Base-by-base conservation (phyloP, 1,140 invertebrate genomes). In the Augochlora pura region DNA sequence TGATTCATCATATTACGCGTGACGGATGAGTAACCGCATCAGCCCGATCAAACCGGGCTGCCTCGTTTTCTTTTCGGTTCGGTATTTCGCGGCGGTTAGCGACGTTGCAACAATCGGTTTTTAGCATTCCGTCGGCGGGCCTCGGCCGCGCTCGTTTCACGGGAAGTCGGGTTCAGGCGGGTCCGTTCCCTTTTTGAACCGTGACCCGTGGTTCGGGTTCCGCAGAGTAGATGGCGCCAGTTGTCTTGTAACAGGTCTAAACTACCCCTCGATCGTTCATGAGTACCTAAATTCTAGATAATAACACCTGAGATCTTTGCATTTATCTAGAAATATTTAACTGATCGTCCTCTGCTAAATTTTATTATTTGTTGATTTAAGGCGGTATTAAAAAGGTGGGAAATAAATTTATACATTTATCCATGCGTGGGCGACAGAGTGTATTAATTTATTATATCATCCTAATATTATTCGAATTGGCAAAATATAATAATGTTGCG, bases 1-100 rank as follows among this genome's bases (percentile, higher is more conserved):
- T 86, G 84, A 86, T 85, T 86, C 84, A 86, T 86, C 83, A 77
- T 66, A 79, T 85, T 68, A 81, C 60, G 69, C 52, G 27, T 52
- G 77, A 84, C 83, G 57, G 77, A 80, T 83, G 83, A 83, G 71
- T 59, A 77, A 80, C 76, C 25, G 42, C 68, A 57, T 69, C 72
- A 46, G 39, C 62, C 52, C 9, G 32, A 62, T 77, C 62, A 27
- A 71, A 21, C 49, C 1, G 21, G 14, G 39, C 27, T 3, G 39
- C 39, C 10, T 42, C 25, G n/a, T 42, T 59, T 66, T 9, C n/a
- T 1, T 8, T 2, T 4, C 10, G 2, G 9, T 16, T 27, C 59
- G 9, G 9, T 14, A 60, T 27, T 39, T 65, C 7, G 21, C 21
- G 7, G 8, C 21, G 21, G n/a, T 57, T 57, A n/a, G 6, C 2